Conservation (phyloP, 1,140 invertebrate genomes). For the Ephestia elutella region DNA sequence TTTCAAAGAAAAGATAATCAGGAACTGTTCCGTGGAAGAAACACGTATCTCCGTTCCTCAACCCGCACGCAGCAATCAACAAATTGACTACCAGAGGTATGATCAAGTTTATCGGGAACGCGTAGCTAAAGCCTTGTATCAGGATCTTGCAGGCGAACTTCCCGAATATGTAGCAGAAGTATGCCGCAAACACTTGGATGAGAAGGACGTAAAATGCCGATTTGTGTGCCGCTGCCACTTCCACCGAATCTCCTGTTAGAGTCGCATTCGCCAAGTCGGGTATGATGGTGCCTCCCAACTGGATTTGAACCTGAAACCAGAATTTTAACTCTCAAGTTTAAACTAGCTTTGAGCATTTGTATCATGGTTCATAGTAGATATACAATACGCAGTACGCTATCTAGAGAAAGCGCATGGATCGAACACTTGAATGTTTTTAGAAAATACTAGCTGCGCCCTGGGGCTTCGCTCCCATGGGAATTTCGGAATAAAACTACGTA, state of each 20-base stretch:
- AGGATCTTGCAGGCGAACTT: slow-evolving; percentile 98
- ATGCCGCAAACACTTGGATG: slow-evolving; percentile 88
- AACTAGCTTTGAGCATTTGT: too few relatives aligned
- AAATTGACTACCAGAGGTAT: slow-evolving; percentile 93
- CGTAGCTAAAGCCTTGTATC: slow-evolving; percentile 97
- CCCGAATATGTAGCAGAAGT: slow-evolving; percentile 92
- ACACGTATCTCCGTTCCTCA: slow-evolving; percentile 89
- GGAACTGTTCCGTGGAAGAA: slow-evolving; percentile 90
- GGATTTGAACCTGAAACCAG: slow-evolving; percentile 72
- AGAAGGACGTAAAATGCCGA: slow-evolving; percentile 86
- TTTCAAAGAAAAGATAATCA: slow-evolving; percentile 92
- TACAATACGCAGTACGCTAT: too few relatives aligned
- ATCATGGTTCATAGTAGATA: too few relatives aligned
- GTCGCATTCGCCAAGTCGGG: slow-evolving; percentile 85
- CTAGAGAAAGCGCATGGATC: too few relatives aligned
- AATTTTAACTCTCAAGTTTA: too few relatives aligned
- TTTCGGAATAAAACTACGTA: too few relatives aligned
- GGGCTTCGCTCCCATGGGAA: too few relatives aligned
- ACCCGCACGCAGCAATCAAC: slow-evolving; percentile 90
- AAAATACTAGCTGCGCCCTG: too few relatives aligned
- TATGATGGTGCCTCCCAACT: slow-evolving; percentile 73
- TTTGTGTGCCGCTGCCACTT: slow-evolving; percentile 80
- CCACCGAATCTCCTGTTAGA: slow-evolving; percentile 81
- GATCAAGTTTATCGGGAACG: slow-evolving; percentile 93
- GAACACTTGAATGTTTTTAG: too few relatives aligned